Base-by-base conservation (phyloP, 2,888 invertebrate species). In the Acleris literana region DNA sequence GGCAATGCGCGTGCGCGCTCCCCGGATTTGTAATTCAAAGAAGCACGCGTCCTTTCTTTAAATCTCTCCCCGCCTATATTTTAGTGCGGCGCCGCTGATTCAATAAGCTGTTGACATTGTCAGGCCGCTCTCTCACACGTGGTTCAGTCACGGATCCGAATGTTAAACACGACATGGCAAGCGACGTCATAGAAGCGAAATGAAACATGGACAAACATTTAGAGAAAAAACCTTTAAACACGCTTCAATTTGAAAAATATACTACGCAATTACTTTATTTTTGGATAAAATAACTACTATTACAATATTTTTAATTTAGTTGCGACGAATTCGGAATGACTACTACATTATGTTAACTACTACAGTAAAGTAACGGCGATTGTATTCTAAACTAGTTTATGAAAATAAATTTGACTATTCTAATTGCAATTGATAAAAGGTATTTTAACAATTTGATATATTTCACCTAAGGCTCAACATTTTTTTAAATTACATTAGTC, bases 121-220 rank as follows among this genome's bases (percentile, higher is more conserved):
- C 65, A 63, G 52, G 57, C 61, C 64, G 60, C 3, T 55, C 58
- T 64, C 53, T 49, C 63, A 39, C 51, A 65, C 78, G 75, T 84
- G 90, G 91, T 91, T 91, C 92, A 92, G 91, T 85, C 92, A 92
- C 84, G 84, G 83, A 86, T 76, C 73, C 74, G 75, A 72, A 71
- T 68, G 76, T 79, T 77, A 80, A 76, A 79, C 72, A 75, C 68
- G 85, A 90, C 88, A 88, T 75, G 79, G 81, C 89, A 92, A 91
- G 92, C 91, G 85, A 90, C 83, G 85, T 83, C 72, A 79, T 81
- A 80, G 76, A 92, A 90, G 88, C 88, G 71, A 79, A 88, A 87
- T 80, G 75, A 84, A 85, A 83, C 75, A 78, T 44, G 64, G 62
- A 68, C 57, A 64, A 62, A 66, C 62, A 57, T 66, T 62, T 64